Conservation (phyloP, 2,113 vertebrate genomes). For the Hypanus sabinus region DNA sequence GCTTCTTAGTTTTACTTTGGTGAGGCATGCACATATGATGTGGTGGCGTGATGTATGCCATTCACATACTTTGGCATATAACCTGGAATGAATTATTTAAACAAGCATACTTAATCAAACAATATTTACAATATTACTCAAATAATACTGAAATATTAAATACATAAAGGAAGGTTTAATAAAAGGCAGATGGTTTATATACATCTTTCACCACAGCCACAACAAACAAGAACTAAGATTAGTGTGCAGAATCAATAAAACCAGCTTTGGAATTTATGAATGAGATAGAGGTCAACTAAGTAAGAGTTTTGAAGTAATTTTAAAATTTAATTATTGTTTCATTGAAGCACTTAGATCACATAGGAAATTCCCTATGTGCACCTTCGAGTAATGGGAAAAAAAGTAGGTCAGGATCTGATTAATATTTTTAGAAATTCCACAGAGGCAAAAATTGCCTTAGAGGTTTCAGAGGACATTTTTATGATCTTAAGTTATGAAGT, state of each 20-base stretch:
- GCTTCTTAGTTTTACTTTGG: no score
- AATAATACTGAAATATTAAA: no score
- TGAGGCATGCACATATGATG: no score
- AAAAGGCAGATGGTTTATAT: background rate
- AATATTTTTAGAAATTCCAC: slow-evolving; percentile 19
- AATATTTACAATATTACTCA: no score
- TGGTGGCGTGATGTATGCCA: no score
- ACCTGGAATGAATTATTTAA: no score
- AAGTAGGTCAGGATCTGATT: slow-evolving; percentile 13
- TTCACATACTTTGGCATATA: no score
- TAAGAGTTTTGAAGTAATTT: background rate
- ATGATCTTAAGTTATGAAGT: background rate
- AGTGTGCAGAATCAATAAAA: background rate
- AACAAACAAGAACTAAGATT: background rate
- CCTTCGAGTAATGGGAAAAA: background rate
- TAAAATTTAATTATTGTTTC: slow-evolving; percentile 17
- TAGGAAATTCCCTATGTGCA: background rate
- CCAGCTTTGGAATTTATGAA: background rate
- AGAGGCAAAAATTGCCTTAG: background rate
- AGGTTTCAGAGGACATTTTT: background rate
- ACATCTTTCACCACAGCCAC: background rate
- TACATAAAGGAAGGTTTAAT: background rate
- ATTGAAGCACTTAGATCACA: background rate
- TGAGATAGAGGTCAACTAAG: background rate
- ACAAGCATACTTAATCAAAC: no score